Evolutionary conservation across 2,797 vertebrate genomes (phyloP).

Genomic region (Euphonia xanthogaster): DNA sequence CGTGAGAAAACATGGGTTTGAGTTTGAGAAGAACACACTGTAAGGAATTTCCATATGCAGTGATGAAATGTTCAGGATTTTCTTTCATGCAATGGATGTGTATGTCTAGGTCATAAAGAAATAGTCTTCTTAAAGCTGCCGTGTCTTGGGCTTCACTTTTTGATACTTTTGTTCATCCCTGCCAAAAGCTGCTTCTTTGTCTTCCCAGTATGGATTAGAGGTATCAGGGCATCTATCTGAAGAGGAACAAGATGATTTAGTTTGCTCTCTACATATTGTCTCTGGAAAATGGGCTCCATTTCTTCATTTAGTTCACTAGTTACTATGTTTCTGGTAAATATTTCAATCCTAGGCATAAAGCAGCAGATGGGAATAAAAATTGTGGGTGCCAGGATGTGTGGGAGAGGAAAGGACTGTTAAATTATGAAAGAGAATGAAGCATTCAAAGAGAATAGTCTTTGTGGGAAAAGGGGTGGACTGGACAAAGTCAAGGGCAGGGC

Average conservation of each 20-base stretch:
- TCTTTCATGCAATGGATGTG: background rate
- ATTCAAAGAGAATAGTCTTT: background rate
- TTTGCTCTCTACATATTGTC: conserved; percentile 27
- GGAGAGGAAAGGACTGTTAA: conserved; percentile 64
- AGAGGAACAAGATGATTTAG: background rate
- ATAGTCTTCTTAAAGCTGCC: background rate
- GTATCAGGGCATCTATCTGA: background rate
- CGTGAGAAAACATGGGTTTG: background rate
- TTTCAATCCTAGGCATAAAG: conserved; percentile 67
- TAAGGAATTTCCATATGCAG: background rate
- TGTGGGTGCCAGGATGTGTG: conserved; percentile 65
- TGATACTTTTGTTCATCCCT: background rate
- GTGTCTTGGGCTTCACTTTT: background rate
- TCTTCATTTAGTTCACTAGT: conserved; percentile 67
- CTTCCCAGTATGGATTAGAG: background rate
- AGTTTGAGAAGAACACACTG: background rate
- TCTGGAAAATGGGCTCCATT: conserved; percentile 50
- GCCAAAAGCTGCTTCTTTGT: background rate
- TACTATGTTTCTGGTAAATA: conserved; percentile 68
- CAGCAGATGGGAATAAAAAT: conserved; percentile 67
- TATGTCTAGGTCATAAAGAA: background rate
- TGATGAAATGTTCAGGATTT: background rate
- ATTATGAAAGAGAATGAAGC: conserved; percentile 9
- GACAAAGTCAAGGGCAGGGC: background rate
- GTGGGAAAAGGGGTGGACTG: background rate